Percentiles rank a stretch among this genome's conserved stretches.
Conservation (phyloP, 2,888 invertebrate species). For the Amphipoea oculea region DNA sequence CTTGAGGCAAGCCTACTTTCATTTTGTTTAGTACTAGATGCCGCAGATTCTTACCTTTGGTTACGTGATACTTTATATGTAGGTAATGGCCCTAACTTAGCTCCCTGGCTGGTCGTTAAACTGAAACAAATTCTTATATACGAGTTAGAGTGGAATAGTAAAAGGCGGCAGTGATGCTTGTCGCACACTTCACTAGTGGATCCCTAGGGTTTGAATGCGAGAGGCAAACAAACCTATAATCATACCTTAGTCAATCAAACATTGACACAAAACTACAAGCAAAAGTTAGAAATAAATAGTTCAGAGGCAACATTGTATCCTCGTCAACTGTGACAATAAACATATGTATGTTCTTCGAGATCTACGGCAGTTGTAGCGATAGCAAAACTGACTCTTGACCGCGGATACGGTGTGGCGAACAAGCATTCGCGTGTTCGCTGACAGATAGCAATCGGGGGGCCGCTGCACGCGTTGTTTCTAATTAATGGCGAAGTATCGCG, state of each 20-base stretch:
- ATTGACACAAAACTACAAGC: neutral
- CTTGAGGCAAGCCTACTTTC: slow-evolving; percentile 13
- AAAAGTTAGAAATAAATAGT: neutral
- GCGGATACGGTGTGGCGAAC: slow-evolving; percentile 68
- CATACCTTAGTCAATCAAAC: slow-evolving; percentile 23
- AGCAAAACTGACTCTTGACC: slow-evolving; percentile 56
- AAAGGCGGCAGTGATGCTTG: slow-evolving; percentile 37
- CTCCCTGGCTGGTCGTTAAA: slow-evolving; percentile 44
- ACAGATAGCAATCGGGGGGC: slow-evolving; percentile 86
- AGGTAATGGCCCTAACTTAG: slow-evolving; percentile 46
- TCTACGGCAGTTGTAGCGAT: slow-evolving; percentile 36
- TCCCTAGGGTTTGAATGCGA: slow-evolving; percentile 24
- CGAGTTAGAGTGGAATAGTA: slow-evolving; percentile 52
- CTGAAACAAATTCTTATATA: slow-evolving; percentile 53
- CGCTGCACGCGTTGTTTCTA: slow-evolving; percentile 83
- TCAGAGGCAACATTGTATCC: neutral
- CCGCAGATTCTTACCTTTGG: slow-evolving; percentile 30
- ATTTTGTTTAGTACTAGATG: slow-evolving; percentile 21
- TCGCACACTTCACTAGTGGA: slow-evolving; percentile 30
- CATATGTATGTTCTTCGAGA: slow-evolving; percentile 15
- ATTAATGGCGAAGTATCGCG: slow-evolving; percentile 87
- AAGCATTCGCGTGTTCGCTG: slow-evolving; percentile 85
- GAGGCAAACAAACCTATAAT: slow-evolving; percentile 1
- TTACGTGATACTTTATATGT: slow-evolving; percentile 36
- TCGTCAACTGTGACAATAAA: slow-evolving; percentile 20